Evolutionary conservation across 2,888 invertebrate genomes (phyloP).

Genomic region (Euclidia mi): DNA sequence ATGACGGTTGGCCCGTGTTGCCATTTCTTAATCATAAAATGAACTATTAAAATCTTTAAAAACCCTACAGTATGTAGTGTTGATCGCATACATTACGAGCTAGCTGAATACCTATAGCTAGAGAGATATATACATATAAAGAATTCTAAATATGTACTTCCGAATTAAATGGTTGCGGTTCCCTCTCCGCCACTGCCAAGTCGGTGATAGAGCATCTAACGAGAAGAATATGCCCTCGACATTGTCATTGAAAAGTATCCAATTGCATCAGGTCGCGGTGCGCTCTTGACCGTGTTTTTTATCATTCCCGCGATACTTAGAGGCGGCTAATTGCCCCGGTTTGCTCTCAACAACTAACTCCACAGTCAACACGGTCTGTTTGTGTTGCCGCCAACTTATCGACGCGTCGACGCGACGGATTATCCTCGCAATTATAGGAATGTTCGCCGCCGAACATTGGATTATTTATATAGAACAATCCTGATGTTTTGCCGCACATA

Average conservation of each 20-base stretch:
- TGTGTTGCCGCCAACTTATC: constrained; percentile 64
- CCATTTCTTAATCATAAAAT: too few relatives aligned
- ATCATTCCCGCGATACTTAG: constrained; percentile 40
- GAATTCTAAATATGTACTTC: too few relatives aligned
- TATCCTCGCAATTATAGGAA: constrained; percentile 38
- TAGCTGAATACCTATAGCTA: too few relatives aligned
- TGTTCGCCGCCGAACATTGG: constrained; percentile 27
- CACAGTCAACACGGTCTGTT: constrained; percentile 60
- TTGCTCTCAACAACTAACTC: constrained; percentile 61
- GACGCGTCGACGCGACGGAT: constrained; percentile 37
- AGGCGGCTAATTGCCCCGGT: constrained; percentile 62
- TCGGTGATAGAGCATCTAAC: too few relatives aligned
- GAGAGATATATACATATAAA: too few relatives aligned
- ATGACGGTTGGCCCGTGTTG: too few relatives aligned
- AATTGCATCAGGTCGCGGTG: constrained; percentile 19
- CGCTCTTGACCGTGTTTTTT: constrained; percentile 47
- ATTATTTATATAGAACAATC: constrained; percentile 28
- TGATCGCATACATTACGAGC: too few relatives aligned
- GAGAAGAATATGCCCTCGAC: not conserved
- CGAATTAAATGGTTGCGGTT: too few relatives aligned
- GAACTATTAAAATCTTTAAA: too few relatives aligned
- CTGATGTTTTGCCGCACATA: not conserved
- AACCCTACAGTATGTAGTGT: too few relatives aligned
- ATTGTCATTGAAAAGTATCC: constrained; percentile 1
- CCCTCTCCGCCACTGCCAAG: too few relatives aligned